phyloP scores from a whole-genome alignment of 2,113 vertebrate genomes.

The Trogon surrucura region DNA sequence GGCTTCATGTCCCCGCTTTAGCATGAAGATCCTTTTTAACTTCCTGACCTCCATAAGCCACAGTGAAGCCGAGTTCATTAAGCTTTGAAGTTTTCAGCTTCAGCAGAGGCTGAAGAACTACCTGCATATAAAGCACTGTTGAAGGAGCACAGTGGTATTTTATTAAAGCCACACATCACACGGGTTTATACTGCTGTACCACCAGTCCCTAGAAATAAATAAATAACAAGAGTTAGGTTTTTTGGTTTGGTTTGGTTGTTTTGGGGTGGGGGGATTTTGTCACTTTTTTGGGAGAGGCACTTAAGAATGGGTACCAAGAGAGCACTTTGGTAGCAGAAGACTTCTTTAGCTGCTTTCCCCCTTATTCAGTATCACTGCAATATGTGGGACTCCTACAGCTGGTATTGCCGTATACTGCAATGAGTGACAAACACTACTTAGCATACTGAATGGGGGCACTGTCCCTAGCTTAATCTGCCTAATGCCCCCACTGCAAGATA shows the following conservation, averaged over 20 bases:
- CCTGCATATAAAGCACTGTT: neutral
- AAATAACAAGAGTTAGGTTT: neutral
- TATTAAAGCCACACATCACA: neutral
- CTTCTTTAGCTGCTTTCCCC: conserved; percentile 29
- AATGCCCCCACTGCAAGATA: conserved; percentile 78
- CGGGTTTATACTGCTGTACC: neutral
- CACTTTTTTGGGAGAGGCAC: neutral
- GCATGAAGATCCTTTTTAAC: neutral
- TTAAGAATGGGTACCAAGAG: neutral
- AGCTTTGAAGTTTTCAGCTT: neutral
- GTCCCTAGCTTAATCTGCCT: conserved; percentile 78
- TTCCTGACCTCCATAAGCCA: neutral
- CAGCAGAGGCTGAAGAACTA: neutral
- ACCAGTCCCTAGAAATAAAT: neutral
- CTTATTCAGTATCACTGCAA: conserved; percentile 39
- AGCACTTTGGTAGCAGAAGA: neutral
- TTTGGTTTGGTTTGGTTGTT: neutral
- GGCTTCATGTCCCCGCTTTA: neutral
- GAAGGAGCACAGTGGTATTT: neutral
- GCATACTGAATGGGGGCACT: conserved; percentile 66
- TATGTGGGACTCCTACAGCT: conserved; percentile 1
- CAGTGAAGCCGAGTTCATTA: neutral
- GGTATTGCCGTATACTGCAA: conserved; percentile 56
- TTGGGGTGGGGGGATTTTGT: neutral
- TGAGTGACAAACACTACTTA: conserved; percentile 74